phyloP scores from a whole-genome alignment of 2,888 invertebrate species.

The Hypena proboscidalis region DNA sequence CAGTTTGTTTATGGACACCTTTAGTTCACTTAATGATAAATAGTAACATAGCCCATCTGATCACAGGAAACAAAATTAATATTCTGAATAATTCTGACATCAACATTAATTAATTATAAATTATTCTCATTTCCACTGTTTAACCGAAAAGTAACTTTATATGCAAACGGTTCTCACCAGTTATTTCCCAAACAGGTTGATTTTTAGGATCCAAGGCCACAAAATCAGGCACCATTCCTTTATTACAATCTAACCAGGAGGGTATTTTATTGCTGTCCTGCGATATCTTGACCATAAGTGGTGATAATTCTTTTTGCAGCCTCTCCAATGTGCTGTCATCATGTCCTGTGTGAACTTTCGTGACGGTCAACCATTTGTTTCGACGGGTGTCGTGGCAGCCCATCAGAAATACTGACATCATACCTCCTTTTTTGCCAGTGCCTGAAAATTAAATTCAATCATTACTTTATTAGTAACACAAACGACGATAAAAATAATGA shows the following conservation, averaged over 20 bases:
- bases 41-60: no score
- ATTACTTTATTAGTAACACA: neutral
- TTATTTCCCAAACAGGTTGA: constrained; percentile 98
- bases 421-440: constrained; percentile 95
- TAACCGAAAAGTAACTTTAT: no score
- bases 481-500: neutral
- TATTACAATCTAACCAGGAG: constrained; percentile 92
- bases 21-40: no score
- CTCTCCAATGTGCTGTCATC: constrained; percentile 94
- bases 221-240: constrained; percentile 95
- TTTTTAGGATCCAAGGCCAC: constrained; percentile 92
- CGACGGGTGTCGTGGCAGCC: constrained; percentile 91
- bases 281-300: constrained; percentile 92
- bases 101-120: no score
- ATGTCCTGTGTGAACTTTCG: constrained; percentile 95
- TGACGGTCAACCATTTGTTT: constrained; percentile 93
- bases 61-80: no score
- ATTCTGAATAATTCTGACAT: no score
- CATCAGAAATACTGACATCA: constrained; percentile 97
- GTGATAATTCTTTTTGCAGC: constrained; percentile 87
- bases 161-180: constrained; percentile 87
- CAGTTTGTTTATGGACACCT: no score
- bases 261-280: constrained; percentile 90
- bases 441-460: constrained; percentile 54
- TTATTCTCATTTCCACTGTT: no score